These are phyloP conservation scores for Cynopterus brachyotis DNA, from an alignment of 2,113 vertebrate genomes.

Conservation along the genomic window DNA sequence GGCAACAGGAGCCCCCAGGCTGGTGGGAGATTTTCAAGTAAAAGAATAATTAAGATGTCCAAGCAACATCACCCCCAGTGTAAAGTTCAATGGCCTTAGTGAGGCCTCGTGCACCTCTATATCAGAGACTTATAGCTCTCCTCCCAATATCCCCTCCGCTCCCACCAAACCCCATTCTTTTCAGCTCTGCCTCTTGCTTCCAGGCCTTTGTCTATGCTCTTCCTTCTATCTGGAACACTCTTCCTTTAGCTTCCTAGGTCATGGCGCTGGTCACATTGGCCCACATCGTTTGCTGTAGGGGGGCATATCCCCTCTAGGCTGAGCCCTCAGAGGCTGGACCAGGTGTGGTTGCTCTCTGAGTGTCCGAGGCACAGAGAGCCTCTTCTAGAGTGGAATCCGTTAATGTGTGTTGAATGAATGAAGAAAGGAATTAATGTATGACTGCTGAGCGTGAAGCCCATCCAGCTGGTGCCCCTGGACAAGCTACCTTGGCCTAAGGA, in stretches of 20 bases:
- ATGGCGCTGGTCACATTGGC: accelerated
- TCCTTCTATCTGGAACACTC: background rate
- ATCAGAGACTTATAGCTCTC: background rate
- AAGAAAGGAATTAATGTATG: background rate
- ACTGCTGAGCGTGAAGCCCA: background rate
- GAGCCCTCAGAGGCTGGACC: background rate
- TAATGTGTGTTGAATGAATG: background rate
- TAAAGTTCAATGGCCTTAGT: background rate
- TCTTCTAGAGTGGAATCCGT: accelerated
- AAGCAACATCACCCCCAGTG: background rate
- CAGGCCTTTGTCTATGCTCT: background rate
- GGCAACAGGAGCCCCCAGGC: background rate
- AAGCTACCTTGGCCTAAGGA: background rate
- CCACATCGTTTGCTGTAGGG: background rate
- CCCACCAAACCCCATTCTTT: background rate
- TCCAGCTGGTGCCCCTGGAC: background rate
- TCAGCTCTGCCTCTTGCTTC: background rate
- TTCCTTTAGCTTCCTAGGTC: background rate
- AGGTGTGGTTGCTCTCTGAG: background rate
- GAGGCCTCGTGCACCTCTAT: background rate
- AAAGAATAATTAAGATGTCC: background rate
- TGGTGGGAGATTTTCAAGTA: background rate
- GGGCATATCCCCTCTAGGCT: background rate
- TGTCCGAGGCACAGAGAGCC: background rate
- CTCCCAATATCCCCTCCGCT: accelerated